Conservation (phyloP, 2,888 invertebrate species). For the Acleris laterana region DNA sequence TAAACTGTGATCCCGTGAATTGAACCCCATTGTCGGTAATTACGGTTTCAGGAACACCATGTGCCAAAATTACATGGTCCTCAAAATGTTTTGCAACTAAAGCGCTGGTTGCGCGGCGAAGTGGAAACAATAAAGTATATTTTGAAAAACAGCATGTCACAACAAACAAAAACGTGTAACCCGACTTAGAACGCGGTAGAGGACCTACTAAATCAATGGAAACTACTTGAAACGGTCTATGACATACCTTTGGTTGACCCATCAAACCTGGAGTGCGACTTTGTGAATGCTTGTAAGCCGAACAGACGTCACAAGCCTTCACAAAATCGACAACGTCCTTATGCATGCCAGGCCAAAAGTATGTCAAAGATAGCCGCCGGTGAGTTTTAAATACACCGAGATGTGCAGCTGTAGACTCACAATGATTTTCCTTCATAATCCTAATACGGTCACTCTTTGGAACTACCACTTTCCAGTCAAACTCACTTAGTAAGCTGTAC, state of each 20-base stretch:
- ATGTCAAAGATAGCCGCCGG: not conserved
- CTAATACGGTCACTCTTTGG: too few relatives aligned
- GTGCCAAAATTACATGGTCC: constrained; percentile 31
- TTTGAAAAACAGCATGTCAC: constrained; percentile 33
- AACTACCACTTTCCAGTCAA: too few relatives aligned
- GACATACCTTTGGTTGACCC: constrained; percentile 35
- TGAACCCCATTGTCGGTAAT: constrained; percentile 34
- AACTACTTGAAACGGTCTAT: constrained; percentile 31
- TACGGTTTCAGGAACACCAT: constrained; percentile 38
- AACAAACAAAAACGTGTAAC: constrained; percentile 17
- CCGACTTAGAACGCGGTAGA: too few relatives aligned
- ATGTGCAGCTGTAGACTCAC: not conserved
- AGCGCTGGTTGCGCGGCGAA: constrained; percentile 23
- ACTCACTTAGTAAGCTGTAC: not conserved
- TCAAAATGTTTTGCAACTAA: constrained; percentile 28
- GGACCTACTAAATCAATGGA: constrained; percentile 3
- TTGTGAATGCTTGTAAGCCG: constrained; percentile 22
- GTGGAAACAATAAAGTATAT: constrained; percentile 27
- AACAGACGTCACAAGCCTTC: not conserved
- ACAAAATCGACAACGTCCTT: not conserved
- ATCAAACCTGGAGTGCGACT: constrained; percentile 25
- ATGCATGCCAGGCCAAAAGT: constrained; percentile 1
- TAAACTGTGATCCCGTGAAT: constrained; percentile 25
- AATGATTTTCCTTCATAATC: not conserved
- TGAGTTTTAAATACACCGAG: constrained; percentile 18